These are phyloP conservation scores for Lepisosteus oculatus DNA, from an alignment of 2,113 vertebrate genomes.

Conservation along the genomic window DNA sequence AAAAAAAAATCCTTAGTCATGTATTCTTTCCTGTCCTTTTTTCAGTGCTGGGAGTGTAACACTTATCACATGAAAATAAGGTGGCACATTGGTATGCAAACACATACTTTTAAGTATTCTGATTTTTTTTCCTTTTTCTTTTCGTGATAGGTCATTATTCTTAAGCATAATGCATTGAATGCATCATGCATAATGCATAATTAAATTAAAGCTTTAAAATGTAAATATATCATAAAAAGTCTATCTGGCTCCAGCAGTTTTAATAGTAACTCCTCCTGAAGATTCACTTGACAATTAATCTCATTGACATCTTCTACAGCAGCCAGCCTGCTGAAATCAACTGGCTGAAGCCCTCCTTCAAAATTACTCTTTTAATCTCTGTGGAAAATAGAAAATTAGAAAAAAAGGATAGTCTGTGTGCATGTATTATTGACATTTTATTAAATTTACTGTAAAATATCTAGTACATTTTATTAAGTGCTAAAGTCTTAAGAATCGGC, in stretches of 20 bases:
- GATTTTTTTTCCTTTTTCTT: neutral
- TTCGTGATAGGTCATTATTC: slow-evolving; percentile 39
- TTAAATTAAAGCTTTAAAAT: slow-evolving; percentile 63
- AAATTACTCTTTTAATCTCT: slow-evolving; percentile 16
- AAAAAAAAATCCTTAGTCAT: too few relatives aligned
- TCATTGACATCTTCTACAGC: slow-evolving; percentile 42
- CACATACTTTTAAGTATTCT: too few relatives aligned
- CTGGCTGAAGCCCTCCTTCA: slow-evolving; percentile 11
- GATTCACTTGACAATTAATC: slow-evolving; percentile 54
- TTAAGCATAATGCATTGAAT: slow-evolving; percentile 41
- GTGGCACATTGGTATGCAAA: too few relatives aligned
- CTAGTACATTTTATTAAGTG: too few relatives aligned
- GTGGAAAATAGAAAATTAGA: neutral
- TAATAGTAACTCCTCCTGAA: slow-evolving; percentile 52
- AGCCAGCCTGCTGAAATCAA: slow-evolving; percentile 34
- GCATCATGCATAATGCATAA: slow-evolving; percentile 41
- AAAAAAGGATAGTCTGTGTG: too few relatives aligned
- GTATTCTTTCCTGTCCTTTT: too few relatives aligned
- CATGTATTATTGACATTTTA: too few relatives aligned
- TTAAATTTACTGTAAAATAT: too few relatives aligned
- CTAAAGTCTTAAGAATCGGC: too few relatives aligned
- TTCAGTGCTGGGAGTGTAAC: too few relatives aligned
- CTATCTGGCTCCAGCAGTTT: slow-evolving; percentile 59
- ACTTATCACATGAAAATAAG: too few relatives aligned
- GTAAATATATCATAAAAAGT: slow-evolving; percentile 67